Percentiles rank a stretch among this genome's conserved stretches.
phyloP scores from a whole-genome alignment of 2,888 invertebrate species.

The Perizoma affinitatum region DNA sequence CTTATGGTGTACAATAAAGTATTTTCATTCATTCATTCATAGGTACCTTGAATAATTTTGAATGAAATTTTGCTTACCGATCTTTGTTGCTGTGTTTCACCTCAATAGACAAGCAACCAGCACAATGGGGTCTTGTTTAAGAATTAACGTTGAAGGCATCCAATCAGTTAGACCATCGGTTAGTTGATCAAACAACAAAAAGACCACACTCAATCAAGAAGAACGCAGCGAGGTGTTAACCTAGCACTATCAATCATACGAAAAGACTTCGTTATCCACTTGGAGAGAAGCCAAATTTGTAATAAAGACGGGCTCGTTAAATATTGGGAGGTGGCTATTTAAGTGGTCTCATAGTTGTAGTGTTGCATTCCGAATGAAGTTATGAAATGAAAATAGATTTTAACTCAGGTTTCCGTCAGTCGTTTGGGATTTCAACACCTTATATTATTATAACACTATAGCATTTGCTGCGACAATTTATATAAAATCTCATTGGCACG shows the following conservation, averaged over 20 bases:
- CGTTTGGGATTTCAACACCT: slow-evolving; percentile 14
- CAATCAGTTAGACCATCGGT: slow-evolving; percentile 76
- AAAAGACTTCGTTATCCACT: slow-evolving; percentile 64
- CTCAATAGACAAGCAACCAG: slow-evolving; percentile 39
- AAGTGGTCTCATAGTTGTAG: slow-evolving; percentile 45
- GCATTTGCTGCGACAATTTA: too few relatives aligned
- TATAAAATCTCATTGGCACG: too few relatives aligned
- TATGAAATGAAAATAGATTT: slow-evolving; percentile 43
- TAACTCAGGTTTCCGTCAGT: slow-evolving; percentile 16
- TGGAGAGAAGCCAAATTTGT: slow-evolving; percentile 78
- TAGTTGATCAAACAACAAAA: slow-evolving; percentile 81
- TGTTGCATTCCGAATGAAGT: slow-evolving; percentile 37
- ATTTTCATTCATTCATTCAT: too few relatives aligned
- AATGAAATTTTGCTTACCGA: neutral
- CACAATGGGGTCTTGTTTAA: slow-evolving; percentile 75
- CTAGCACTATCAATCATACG: slow-evolving; percentile 76
- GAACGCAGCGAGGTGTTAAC: slow-evolving; percentile 76
- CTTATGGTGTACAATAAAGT: too few relatives aligned
- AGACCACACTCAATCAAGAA: slow-evolving; percentile 80
- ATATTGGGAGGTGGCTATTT: slow-evolving; percentile 64
- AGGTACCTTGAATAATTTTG: neutral
- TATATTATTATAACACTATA: neutral
- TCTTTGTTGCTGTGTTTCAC: slow-evolving; percentile 32
- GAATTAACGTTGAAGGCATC: slow-evolving; percentile 74
- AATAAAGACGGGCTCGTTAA: slow-evolving; percentile 77